Percentiles rank a stretch among this genome's conserved stretches.
Evolutionary conservation across 2,888 invertebrate genomes (phyloP).

Genomic region (Hydrotaea cyrtoneurina): DNA sequence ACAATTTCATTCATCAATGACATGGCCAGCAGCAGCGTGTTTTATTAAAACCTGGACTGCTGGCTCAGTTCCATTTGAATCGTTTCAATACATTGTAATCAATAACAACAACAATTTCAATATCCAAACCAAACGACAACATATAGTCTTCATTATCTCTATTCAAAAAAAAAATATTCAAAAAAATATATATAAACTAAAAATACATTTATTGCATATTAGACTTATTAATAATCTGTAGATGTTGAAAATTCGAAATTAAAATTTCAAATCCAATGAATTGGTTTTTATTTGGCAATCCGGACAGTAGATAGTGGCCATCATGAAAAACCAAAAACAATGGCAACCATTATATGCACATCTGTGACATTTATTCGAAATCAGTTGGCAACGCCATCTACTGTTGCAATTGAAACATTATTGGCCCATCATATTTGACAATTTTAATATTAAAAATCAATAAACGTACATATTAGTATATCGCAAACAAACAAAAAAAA

Average conservation of each 20-base stretch:
- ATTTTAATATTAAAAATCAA: too few species aligned
- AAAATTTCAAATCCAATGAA: too few species aligned
- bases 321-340: too few species aligned
- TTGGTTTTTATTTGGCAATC: too few species aligned
- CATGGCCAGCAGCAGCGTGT: slow-evolving; percentile 51
- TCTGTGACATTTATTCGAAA: too few species aligned
- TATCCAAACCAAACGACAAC: slow-evolving; percentile 36
- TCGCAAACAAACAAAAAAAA: background rate
- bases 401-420: background rate
- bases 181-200: background rate
- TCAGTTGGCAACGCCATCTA: background rate
- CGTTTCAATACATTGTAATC: slow-evolving; percentile 66
- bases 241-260: too few species aligned
- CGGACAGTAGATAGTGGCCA: too few species aligned
- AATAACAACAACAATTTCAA: slow-evolving; percentile 4
- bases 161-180: background rate
- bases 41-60: slow-evolving; percentile 59
- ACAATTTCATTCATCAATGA: slow-evolving; percentile 47
- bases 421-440: too few species aligned
- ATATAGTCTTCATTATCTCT: background rate
- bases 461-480: too few species aligned
- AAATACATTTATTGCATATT: background rate
- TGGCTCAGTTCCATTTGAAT: slow-evolving; percentile 64
- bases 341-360: too few species aligned
- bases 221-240: background rate